Conservation (phyloP, 2,797 vertebrate species). For the Sebastes nivosus region DNA sequence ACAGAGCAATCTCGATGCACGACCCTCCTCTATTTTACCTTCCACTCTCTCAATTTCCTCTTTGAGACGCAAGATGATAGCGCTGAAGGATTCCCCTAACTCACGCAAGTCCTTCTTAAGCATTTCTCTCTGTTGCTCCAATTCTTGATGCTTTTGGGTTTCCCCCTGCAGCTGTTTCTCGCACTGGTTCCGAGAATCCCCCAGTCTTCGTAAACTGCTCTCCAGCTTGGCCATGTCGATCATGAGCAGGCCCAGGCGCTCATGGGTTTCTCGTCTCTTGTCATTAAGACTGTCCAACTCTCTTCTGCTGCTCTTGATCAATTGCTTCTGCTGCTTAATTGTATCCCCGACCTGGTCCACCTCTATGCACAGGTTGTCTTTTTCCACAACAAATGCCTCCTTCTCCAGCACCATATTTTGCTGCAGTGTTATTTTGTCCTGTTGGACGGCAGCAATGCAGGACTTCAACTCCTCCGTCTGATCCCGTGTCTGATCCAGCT, state of each 20-base stretch:
- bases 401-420: conserved; percentile 62
- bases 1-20: neutral
- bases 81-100: conserved; percentile 16
- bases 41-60: conserved; percentile 54
- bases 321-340: conserved; percentile 40
- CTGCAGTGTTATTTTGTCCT: conserved; percentile 33
- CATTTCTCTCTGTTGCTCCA: conserved; percentile 34
- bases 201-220: conserved; percentile 26
- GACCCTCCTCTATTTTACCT: conserved; percentile 27
- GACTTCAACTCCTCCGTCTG: conserved; percentile 61
- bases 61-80: conserved; percentile 28
- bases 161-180: conserved; percentile 57
- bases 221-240: conserved; percentile 33
- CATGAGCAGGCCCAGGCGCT: conserved; percentile 21
- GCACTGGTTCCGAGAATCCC: conserved; percentile 2
- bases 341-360: neutral
- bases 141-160: conserved; percentile 16
- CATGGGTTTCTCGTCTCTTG: conserved; percentile 17
- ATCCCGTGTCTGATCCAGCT: conserved; percentile 68
- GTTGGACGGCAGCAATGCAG: conserved; percentile 17
- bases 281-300: conserved; percentile 29
- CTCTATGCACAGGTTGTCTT: conserved; percentile 38
- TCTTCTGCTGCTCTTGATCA: neutral
- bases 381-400: conserved; percentile 45
- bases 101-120: conserved; percentile 46